A percentile compares a stretch with the other conserved stretches of the same genome.
Evolutionary conservation across 2,888 invertebrate genomes (phyloP).

Genomic region (Poecilobothrus nobilitatus): DNA sequence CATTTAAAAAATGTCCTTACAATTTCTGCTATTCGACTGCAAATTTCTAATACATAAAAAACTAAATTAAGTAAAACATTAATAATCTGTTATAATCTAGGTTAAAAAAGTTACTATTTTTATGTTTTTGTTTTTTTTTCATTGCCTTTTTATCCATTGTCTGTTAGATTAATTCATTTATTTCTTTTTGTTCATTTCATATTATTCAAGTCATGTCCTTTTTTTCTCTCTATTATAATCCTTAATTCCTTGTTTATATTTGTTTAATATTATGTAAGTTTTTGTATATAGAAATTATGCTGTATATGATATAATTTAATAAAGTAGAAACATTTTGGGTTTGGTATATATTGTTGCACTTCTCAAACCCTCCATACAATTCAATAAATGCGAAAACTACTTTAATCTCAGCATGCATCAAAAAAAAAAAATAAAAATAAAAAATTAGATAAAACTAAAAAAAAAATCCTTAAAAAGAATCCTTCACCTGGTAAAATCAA

Average conservation of each 20-base stretch:
- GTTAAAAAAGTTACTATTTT: not conserved
- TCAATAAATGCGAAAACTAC: no score
- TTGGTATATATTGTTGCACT: no score
- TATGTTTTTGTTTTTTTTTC: not conserved
- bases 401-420: not conserved
- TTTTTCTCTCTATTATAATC: not conserved
- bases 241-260: slow-evolving; percentile 6
- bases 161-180: not conserved
- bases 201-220: not conserved
- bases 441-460: no score
- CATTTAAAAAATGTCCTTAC: no score
- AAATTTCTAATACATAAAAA: no score
- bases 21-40: no score
- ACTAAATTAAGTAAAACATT: not conserved
- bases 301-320: no score
- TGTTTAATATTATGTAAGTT: not conserved
- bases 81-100: not conserved
- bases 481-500: not conserved
- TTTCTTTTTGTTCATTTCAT: not conserved
- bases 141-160: not conserved
- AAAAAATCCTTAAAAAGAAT: not conserved
- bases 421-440: no score
- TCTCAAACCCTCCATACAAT: no score
- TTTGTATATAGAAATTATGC: no score
- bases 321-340: no score